phyloP scores from a whole-genome alignment of 2,797 vertebrate species.

The Siniperca undulata region DNA sequence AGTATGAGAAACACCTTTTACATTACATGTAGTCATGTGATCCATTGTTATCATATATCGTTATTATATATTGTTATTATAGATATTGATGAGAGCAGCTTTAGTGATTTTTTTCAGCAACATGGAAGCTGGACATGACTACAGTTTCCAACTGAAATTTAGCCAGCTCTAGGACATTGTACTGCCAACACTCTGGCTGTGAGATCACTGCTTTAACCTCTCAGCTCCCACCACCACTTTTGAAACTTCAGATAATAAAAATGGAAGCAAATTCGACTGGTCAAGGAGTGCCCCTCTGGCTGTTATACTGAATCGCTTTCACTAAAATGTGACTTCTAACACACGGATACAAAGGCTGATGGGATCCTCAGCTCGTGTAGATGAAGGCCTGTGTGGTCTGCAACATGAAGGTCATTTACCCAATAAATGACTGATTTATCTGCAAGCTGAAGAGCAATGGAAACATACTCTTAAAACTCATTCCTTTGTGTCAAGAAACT shows the following conservation, averaged over 20 bases:
- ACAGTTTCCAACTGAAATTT: conserved; percentile 1
- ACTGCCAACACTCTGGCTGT: background rate
- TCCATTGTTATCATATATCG: background rate
- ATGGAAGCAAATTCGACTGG: conserved; percentile 40
- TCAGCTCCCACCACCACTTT: conserved; percentile 17
- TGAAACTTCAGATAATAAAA: conserved; percentile 47
- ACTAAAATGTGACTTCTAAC: conserved; percentile 49
- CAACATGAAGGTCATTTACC: conserved; percentile 55
- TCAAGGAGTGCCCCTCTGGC: conserved; percentile 34
- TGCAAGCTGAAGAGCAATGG: conserved; percentile 31
- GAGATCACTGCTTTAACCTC: conserved; percentile 27
- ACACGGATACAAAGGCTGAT: conserved; percentile 32
- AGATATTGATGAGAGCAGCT: background rate
- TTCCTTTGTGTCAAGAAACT: conserved; percentile 43
- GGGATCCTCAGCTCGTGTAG: conserved; percentile 36
- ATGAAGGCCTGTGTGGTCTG: conserved; percentile 53
- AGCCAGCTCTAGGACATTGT: background rate
- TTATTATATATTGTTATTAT: background rate
- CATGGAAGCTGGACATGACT: background rate
- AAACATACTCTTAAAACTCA: conserved; percentile 39
- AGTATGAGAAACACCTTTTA: background rate
- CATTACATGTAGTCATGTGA: background rate
- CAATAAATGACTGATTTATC: conserved; percentile 52
- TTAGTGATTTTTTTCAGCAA: conserved; percentile 3
- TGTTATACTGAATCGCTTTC: conserved; percentile 40